Evolutionary conservation across 2,797 vertebrate genomes (phyloP).

Genomic region (Menidia menidia): DNA sequence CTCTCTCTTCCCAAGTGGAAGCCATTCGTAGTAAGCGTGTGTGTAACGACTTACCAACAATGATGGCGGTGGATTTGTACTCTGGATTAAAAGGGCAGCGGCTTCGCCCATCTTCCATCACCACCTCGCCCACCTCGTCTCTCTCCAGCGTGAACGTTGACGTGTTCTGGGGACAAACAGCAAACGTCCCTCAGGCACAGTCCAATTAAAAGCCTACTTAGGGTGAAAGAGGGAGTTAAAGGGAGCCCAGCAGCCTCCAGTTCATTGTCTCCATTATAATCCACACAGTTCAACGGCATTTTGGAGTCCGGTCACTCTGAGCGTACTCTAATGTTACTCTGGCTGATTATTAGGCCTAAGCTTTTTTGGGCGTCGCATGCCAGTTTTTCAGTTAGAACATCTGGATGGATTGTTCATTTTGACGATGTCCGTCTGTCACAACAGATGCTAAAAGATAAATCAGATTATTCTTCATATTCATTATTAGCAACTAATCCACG

Average conservation of each 20-base stretch:
- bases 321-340: too few relatives aligned
- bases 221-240: conserved; percentile 30
- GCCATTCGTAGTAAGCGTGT: conserved; percentile 8
- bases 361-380: background rate
- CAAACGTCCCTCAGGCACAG: conserved; percentile 27
- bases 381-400: background rate
- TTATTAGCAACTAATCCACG: background rate
- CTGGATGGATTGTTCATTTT: background rate
- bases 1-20: conserved; percentile 13
- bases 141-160: conserved; percentile 86
- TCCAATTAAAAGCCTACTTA: conserved; percentile 46
- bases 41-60: conserved; percentile 86
- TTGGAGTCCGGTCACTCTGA: background rate
- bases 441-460: background rate
- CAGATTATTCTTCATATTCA: background rate
- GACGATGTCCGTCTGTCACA: background rate
- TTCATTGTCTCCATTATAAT: conserved; percentile 20
- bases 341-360: too few relatives aligned
- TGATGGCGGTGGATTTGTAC: conserved; percentile 92
- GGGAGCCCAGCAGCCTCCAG: conserved; percentile 20
- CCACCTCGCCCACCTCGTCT: conserved; percentile 77
- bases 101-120: conserved; percentile 91
- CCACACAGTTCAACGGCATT: background rate
- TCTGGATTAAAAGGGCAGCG: conserved; percentile 94
- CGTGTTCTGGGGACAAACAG: conserved; percentile 77